Evolutionary conservation across 2,888 invertebrate species (phyloP).

Genomic region (Ernsta delagoae): DNA sequence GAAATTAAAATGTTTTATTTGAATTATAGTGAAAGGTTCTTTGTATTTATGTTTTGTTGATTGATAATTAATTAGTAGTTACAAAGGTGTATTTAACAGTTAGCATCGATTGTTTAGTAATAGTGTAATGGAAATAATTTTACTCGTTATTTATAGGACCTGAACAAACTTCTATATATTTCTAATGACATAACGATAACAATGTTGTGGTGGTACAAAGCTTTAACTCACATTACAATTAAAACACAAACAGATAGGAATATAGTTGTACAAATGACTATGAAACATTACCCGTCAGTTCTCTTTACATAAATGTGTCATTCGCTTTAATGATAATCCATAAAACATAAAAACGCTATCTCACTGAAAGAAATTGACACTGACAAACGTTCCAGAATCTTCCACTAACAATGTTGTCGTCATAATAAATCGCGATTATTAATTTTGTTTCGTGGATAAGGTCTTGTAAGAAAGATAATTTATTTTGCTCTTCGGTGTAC

Average conservation of each 20-base stretch:
- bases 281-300: background rate
- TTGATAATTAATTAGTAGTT: no score
- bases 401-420: slow-evolving; percentile 33
- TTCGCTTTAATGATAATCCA: slow-evolving; percentile 4
- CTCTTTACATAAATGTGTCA: background rate
- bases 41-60: no score
- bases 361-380: slow-evolving; percentile 35
- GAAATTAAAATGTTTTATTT: no score
- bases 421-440: slow-evolving; percentile 32
- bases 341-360: slow-evolving; percentile 29
- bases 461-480: slow-evolving; percentile 7
- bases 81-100: no score
- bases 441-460: slow-evolving; percentile 28
- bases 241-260: background rate
- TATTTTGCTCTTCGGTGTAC: background rate
- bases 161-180: no score
- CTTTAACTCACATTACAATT: background rate
- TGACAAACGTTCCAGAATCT: slow-evolving; percentile 31
- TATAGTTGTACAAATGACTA: background rate
- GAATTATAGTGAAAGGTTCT: no score
- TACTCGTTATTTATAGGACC: no score
- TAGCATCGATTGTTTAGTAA: no score
- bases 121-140: no score
- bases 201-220: no score
- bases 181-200: no score